Evolutionary conservation across 2,113 vertebrate species (phyloP).

Genomic region (Spizaetus ornatus): DNA sequence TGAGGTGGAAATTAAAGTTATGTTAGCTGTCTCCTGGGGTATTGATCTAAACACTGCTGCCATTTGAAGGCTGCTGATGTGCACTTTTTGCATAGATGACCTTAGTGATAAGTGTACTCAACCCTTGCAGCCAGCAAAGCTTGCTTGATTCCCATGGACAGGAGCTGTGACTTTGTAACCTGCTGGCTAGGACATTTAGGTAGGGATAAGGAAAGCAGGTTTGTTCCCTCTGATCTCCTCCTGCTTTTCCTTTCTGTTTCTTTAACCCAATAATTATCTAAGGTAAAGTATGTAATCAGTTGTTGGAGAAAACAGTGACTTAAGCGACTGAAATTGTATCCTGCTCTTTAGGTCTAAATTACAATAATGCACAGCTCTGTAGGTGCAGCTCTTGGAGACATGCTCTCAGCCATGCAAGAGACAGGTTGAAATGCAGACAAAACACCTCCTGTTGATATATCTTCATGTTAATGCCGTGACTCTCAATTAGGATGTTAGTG

Average conservation of each 20-base stretch:
- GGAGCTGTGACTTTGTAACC: not conserved
- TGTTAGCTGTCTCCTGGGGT: slow-evolving; percentile 6
- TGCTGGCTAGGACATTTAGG: not conserved
- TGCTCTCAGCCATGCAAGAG: not conserved
- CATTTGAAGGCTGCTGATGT: slow-evolving; percentile 13
- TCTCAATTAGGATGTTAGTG: not conserved
- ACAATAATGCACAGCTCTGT: not conserved
- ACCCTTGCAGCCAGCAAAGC: not conserved
- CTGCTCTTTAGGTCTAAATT: not conserved
- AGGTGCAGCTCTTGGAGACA: not conserved
- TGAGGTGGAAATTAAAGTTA: slow-evolving; percentile 26
- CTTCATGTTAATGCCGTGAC: not conserved
- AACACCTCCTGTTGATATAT: not conserved
- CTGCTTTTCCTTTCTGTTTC: not conserved
- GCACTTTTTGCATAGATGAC: not conserved
- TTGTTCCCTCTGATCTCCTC: not conserved
- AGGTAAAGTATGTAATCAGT: not conserved
- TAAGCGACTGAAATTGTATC: not conserved
- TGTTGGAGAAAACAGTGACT: not conserved
- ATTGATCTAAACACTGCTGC: not conserved
- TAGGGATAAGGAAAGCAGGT: not conserved
- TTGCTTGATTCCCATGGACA: not conserved
- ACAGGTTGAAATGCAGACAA: not conserved
- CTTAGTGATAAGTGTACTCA: not conserved
- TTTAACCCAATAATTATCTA: not conserved